Percentiles rank a stretch among this genome's conserved stretches.
phyloP scores from a whole-genome alignment of 2,888 invertebrate species.

The Orthosia cruda region DNA sequence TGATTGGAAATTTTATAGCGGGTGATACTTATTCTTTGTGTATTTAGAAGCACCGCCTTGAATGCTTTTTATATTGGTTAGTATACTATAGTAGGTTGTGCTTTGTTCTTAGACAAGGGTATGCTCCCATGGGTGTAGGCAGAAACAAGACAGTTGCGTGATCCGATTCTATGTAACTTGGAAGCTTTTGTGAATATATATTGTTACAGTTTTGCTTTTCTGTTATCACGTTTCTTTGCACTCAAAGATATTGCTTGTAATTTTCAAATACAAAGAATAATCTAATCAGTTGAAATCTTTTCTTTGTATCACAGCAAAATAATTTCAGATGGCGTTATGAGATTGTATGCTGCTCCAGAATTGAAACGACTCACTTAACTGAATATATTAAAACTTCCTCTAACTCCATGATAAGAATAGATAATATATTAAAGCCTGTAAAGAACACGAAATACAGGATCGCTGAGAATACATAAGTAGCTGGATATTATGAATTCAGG shows the following conservation, averaged over 20 bases:
- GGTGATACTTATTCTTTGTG: constrained; percentile 55
- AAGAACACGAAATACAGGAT: constrained; percentile 51
- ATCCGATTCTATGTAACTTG: constrained; percentile 4
- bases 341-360: constrained; percentile 27
- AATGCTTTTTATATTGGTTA: constrained; percentile 15
- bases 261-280: constrained; percentile 19
- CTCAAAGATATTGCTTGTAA: constrained; percentile 24
- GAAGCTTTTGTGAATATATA: constrained; percentile 1
- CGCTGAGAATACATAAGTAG: constrained; percentile 57
- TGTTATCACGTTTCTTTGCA: constrained; percentile 8
- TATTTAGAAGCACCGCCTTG: constrained; percentile 27
- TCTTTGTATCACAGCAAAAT: background rate
- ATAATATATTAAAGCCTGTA: constrained; percentile 57
- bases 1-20: constrained; percentile 77
- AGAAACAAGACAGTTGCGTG: constrained; percentile 33
- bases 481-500: constrained; percentile 38
- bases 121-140: constrained; percentile 32
- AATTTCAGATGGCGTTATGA: constrained; percentile 12
- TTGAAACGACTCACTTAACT: constrained; percentile 35
- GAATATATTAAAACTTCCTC: constrained; percentile 60
- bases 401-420: constrained; percentile 53
- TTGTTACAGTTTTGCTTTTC: constrained; percentile 11
- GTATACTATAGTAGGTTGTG: constrained; percentile 4
- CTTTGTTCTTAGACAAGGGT: constrained; percentile 38
- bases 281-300: constrained; percentile 25